These are phyloP conservation scores for Ellobium chinense DNA, from an alignment of 2,888 invertebrate genomes.

Conservation along the genomic window DNA sequence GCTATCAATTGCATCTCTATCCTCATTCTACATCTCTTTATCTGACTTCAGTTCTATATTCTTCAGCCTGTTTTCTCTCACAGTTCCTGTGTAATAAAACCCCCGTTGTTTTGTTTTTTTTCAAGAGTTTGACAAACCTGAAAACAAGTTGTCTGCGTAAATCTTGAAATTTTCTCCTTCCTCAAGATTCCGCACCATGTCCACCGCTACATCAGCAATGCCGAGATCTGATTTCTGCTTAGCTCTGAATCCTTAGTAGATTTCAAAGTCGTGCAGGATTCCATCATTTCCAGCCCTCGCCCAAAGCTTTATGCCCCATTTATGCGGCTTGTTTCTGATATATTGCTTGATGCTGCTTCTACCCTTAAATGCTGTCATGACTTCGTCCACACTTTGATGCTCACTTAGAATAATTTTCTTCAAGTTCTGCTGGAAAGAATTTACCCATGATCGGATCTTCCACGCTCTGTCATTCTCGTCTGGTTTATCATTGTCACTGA, in stretches of 20 bases:
- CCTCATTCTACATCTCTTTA: background rate
- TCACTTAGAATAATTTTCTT: background rate
- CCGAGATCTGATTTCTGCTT: background rate
- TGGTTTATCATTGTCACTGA: constrained; percentile 27
- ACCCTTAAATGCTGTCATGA: background rate
- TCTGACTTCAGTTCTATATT: background rate
- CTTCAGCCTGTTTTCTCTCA: background rate
- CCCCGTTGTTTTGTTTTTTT: too few relatives aligned
- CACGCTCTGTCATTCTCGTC: background rate
- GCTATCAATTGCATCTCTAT: background rate
- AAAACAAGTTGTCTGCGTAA: background rate
- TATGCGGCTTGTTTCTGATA: background rate
- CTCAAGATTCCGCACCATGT: background rate
- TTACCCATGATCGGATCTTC: constrained; percentile 36
- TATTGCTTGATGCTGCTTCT: background rate
- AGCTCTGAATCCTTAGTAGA: background rate
- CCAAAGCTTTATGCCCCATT: background rate
- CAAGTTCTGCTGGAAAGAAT: constrained; percentile 19
- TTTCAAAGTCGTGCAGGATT: background rate
- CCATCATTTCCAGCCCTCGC: background rate
- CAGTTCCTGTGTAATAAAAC: background rate
- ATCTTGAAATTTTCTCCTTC: background rate
- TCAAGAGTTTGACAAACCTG: background rate
- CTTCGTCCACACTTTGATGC: background rate
- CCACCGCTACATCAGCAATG: background rate